Conservation (phyloP, 2,113 vertebrate species). For the Tamias sibiricus region DNA sequence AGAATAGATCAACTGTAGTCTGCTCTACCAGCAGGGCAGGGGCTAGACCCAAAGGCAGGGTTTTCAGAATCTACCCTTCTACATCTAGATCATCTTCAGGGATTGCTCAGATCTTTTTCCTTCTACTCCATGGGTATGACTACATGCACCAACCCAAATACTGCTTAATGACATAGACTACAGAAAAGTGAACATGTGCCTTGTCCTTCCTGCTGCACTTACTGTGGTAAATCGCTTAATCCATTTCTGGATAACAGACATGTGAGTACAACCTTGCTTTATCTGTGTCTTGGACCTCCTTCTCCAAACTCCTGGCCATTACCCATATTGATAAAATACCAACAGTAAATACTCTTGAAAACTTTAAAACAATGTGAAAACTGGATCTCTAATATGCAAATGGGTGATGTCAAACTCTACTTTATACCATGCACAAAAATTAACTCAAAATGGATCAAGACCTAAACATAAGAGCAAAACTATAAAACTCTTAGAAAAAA, state of each 20-base stretch:
- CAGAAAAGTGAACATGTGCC: background rate
- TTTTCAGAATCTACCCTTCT: background rate
- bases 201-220: background rate
- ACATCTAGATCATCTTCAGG: background rate
- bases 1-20: too few relatives aligned
- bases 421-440: background rate
- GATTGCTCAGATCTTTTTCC: background rate
- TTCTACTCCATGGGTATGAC: background rate
- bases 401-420: background rate
- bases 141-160: background rate
- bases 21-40: background rate
- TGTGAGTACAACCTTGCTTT: background rate
- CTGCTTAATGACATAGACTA: background rate
- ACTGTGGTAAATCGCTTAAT: background rate
- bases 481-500: conserved; percentile 17
- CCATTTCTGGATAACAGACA: background rate
- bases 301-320: background rate
- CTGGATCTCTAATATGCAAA: background rate
- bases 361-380: background rate
- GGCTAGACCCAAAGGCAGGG: background rate
- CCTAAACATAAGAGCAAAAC: background rate
- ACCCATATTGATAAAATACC: background rate
- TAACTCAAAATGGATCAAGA: background rate
- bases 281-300: background rate
- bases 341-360: background rate